Conservation (phyloP, 1,140 invertebrate species). For the Anagrus nilaparvatae region DNA sequence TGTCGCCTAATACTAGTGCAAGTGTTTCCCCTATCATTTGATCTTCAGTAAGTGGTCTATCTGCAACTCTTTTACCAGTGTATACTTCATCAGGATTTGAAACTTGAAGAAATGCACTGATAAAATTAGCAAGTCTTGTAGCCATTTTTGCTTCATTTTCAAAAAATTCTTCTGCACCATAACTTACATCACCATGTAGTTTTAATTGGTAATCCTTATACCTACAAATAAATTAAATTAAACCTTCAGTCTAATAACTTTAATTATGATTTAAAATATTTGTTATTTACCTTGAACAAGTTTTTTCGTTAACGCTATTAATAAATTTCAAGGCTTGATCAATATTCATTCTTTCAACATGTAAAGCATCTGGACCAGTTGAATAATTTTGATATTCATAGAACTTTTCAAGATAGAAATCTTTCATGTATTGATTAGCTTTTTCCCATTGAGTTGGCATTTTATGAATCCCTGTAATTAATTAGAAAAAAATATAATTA, state of each 20-base stretch:
- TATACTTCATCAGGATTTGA: slow-evolving; percentile 91
- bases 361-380: slow-evolving; percentile 50
- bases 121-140: slow-evolving; percentile 85
- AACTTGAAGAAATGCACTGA: slow-evolving; percentile 86
- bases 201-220: slow-evolving; percentile 62
- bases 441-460: slow-evolving; percentile 68
- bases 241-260: not conserved
- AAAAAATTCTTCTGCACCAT: slow-evolving; percentile 78
- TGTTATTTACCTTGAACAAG: slow-evolving; percentile 53
- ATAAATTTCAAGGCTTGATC: slow-evolving; percentile 71
- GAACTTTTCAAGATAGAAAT: slow-evolving; percentile 63
- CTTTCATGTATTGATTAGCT: slow-evolving; percentile 53
- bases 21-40: slow-evolving; percentile 91
- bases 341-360: slow-evolving; percentile 58
- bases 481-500: slow-evolving; percentile 6
- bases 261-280: not conserved
- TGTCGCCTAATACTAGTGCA: slow-evolving; percentile 81
- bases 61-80: slow-evolving; percentile 79
- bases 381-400: slow-evolving; percentile 62
- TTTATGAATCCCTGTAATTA: slow-evolving; percentile 65
- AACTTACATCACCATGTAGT: slow-evolving; percentile 74
- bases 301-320: slow-evolving; percentile 56
- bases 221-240: no score
- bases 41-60: slow-evolving; percentile 81
- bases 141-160: slow-evolving; percentile 94